These are phyloP conservation scores for Chionoecetes opilio DNA, from an alignment of 1,140 invertebrate species.

Conservation along the genomic window DNA sequence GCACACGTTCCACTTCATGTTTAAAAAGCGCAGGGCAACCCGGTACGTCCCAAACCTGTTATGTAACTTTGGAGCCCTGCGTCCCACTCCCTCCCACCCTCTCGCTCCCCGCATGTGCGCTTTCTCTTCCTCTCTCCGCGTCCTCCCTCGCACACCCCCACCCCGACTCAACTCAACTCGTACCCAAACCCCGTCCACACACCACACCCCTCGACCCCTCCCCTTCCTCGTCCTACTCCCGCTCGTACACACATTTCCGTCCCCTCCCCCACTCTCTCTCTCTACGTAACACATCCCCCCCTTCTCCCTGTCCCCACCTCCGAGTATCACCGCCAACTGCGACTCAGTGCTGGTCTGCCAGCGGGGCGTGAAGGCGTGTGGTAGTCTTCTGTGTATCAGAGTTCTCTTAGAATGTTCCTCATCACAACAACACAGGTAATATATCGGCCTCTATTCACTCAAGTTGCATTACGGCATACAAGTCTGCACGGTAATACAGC, in stretches of 20 bases:
- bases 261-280: too few relatives aligned
- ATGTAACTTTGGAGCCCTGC: not conserved
- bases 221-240: too few relatives aligned
- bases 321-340: not conserved
- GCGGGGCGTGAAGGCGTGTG: not conserved
- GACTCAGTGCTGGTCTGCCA: not conserved
- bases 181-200: conserved; percentile 2
- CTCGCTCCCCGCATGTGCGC: not conserved
- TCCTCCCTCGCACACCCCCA: not conserved
- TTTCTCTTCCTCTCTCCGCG: not conserved
- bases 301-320: not conserved
- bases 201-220: not conserved
- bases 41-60: not conserved
- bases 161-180: not conserved
- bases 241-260: too few relatives aligned
- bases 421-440: not conserved
- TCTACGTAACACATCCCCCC: too few relatives aligned
- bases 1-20: not conserved
- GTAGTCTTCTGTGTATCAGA: not conserved
- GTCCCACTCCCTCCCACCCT: not conserved
- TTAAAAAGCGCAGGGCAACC: not conserved
- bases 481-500: not conserved
- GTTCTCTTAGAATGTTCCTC: not conserved
- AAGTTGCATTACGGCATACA: not conserved
- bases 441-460: not conserved